These are phyloP conservation scores for Hymenopus coronatus DNA, from an alignment of 2,888 invertebrate genomes.

Conservation along the genomic window DNA sequence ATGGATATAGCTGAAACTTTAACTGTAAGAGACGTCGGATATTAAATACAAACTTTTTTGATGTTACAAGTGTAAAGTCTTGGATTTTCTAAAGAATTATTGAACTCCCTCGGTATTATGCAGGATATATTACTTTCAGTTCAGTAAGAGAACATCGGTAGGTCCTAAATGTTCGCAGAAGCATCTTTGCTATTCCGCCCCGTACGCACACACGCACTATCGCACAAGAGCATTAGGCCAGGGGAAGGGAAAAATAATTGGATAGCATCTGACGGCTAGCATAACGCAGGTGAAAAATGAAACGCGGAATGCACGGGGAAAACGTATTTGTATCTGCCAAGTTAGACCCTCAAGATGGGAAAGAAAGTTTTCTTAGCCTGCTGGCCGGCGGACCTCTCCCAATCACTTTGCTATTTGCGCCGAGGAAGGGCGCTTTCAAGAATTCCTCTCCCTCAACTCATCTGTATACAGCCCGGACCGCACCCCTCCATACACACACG, in stretches of 20 bases:
- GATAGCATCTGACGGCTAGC: constrained; percentile 34
- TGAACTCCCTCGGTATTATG: too few relatives aligned
- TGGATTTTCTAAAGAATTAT: too few relatives aligned
- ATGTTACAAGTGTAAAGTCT: too few relatives aligned
- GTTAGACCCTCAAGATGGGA: constrained; percentile 14
- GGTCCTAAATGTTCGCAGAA: background rate
- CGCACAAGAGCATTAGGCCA: background rate
- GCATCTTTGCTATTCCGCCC: background rate
- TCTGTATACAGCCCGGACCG: background rate
- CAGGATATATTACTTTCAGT: background rate
- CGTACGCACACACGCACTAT: background rate
- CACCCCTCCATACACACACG: background rate
- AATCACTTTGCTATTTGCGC: constrained; percentile 35
- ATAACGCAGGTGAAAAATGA: constrained; percentile 36
- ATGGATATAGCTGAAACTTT: too few relatives aligned
- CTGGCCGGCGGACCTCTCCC: constrained; percentile 4
- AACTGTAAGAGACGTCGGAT: too few relatives aligned
- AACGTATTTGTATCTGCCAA: constrained; percentile 37
- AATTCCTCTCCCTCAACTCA: background rate
- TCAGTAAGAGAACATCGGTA: background rate
- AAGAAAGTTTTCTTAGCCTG: constrained; percentile 23
- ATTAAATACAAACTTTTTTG: too few relatives aligned
- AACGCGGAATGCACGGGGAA: constrained; percentile 35
- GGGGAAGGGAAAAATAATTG: constrained; percentile 34
- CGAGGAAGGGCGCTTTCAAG: constrained; percentile 13